Percentiles rank a stretch among this genome's conserved stretches.
phyloP scores from a whole-genome alignment of 1,140 invertebrate species.

The Drosophila nasuta region DNA sequence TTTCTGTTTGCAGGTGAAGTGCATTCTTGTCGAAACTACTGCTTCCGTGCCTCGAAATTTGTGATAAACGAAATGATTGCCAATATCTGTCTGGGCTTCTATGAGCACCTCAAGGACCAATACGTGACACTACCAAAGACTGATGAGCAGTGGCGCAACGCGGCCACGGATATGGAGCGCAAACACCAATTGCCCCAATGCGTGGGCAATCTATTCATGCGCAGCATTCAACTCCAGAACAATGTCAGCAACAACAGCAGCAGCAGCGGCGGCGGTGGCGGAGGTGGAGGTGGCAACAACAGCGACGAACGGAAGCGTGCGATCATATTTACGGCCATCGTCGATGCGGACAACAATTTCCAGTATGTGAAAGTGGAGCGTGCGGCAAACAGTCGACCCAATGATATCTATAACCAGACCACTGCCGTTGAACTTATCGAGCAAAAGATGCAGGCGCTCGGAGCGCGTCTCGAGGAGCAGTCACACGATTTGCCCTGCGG shows the following conservation, averaged over 20 bases:
- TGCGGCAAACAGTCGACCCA: constrained; percentile 65
- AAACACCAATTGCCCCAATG: constrained; percentile 75
- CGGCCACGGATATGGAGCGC: constrained; percentile 74
- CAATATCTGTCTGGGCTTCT: constrained; percentile 84
- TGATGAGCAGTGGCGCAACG: constrained; percentile 79
- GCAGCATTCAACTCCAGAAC: constrained; percentile 76
- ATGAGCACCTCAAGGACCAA: constrained; percentile 82
- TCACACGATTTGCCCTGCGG: constrained; percentile 27
- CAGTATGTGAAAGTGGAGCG: constrained; percentile 76
- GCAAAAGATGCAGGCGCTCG: constrained; percentile 65
- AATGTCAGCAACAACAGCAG: constrained; percentile 31
- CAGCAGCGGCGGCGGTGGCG: not conserved
- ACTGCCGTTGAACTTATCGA: constrained; percentile 74
- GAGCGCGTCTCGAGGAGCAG: constrained; percentile 48
- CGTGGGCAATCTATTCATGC: constrained; percentile 77
- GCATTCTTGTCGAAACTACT: constrained; percentile 84
- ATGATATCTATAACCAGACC: constrained; percentile 79
- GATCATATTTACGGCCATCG: constrained; percentile 79
- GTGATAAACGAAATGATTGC: constrained; percentile 84
- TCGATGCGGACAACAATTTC: constrained; percentile 80
- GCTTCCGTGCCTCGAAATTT: constrained; percentile 84
- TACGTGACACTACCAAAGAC: constrained; percentile 84
- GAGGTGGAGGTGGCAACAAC: constrained; percentile 5
- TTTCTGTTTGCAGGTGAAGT: constrained; percentile 73
- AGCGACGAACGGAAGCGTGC: constrained; percentile 68